Evolutionary conservation across 2,888 invertebrate species (phyloP).

Genomic region (Troglohyphantes excavatus): DNA sequence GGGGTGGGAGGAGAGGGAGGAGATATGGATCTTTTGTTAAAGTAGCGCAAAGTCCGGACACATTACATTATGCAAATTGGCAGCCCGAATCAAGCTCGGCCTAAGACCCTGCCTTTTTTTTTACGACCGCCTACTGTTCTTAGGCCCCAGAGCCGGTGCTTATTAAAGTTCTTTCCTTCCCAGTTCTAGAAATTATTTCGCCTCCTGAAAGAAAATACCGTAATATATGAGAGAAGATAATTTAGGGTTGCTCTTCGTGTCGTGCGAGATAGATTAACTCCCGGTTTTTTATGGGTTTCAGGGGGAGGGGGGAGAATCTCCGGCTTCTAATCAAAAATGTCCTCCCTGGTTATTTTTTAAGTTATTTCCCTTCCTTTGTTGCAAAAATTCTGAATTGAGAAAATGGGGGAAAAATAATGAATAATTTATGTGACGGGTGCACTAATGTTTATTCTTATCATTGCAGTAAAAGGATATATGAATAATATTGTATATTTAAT

Average conservation of each 20-base stretch:
- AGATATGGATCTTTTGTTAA: conserved; percentile 75
- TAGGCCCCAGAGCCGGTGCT: conserved; percentile 48
- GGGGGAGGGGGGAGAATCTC: no score
- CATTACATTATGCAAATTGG: conserved; percentile 79
- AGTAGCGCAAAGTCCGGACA: conserved; percentile 69
- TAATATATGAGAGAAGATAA: conserved; percentile 73
- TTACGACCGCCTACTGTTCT: conserved; percentile 68
- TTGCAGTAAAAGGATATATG: no score
- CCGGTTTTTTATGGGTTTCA: conserved; percentile 44
- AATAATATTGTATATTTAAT: no score
- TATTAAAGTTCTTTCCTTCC: conserved; percentile 66
- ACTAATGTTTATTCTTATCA: no score
- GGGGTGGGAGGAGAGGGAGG: conserved; percentile 15
- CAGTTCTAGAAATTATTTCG: conserved; percentile 37
- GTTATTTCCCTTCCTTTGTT: not conserved
- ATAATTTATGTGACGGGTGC: no score
- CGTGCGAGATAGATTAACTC: conserved; percentile 63
- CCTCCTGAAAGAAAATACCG: conserved; percentile 38
- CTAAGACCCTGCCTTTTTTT: conserved; percentile 38
- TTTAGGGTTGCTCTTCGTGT: conserved; percentile 45
- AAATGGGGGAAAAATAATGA: no score
- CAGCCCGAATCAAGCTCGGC: no score
- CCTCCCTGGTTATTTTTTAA: conserved; percentile 15
- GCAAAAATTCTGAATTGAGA: not conserved
- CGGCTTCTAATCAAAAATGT: conserved; percentile 25